Percentiles rank a stretch among this genome's conserved stretches.
phyloP scores from a whole-genome alignment of 2,113 vertebrate species.

The Hyperopisus bebe region DNA sequence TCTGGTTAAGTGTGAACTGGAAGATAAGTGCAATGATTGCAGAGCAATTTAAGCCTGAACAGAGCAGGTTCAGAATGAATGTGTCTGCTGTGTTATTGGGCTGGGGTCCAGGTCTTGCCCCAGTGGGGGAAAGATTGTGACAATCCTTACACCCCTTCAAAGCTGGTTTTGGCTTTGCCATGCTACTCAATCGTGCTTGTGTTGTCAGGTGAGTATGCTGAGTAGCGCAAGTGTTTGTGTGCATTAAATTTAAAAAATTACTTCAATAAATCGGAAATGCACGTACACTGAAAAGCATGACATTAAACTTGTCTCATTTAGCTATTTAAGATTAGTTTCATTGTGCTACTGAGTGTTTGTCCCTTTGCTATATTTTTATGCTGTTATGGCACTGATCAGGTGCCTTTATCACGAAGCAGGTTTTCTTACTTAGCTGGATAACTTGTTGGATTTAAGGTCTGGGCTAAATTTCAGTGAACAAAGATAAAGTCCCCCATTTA shows the following conservation, averaged over 20 bases:
- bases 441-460: background rate
- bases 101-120: background rate
- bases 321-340: background rate
- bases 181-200: background rate
- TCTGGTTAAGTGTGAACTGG: background rate
- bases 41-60: background rate
- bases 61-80: background rate
- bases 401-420: background rate
- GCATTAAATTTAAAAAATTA: background rate
- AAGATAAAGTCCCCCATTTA: background rate
- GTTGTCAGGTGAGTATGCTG: background rate
- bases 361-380: background rate
- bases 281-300: background rate
- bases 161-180: background rate
- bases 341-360: background rate
- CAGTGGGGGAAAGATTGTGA: background rate
- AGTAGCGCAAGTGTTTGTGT: background rate
- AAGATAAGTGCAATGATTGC: background rate
- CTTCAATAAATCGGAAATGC: background rate
- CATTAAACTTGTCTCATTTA: constrained; percentile 6
- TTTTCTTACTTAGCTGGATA: background rate
- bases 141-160: background rate
- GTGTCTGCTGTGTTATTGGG: background rate
- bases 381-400: background rate
- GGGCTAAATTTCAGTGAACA: background rate